These are phyloP conservation scores for Cichlasoma orientale DNA, from an alignment of 2,797 vertebrate genomes.

Conservation along the genomic window DNA sequence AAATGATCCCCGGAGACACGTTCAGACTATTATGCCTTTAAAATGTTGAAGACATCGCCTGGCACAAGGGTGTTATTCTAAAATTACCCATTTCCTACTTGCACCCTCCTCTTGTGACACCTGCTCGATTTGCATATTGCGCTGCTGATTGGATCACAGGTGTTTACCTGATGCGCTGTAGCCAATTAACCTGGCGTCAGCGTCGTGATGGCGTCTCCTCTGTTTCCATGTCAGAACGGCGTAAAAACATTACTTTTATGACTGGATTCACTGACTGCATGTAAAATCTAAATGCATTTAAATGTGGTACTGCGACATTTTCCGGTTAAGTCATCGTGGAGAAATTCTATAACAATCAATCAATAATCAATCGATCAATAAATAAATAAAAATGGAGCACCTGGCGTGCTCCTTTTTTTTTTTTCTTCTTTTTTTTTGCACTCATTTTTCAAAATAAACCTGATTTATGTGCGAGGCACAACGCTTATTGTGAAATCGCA, in stretches of 20 bases:
- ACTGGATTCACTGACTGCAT: background rate
- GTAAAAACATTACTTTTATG: background rate
- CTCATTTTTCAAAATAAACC: background rate
- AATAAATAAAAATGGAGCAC: too few relatives aligned
- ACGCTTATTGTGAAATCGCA: conserved; percentile 51
- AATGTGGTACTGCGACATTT: too few relatives aligned
- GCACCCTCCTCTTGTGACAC: conserved; percentile 51
- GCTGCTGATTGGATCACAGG: conserved; percentile 55
- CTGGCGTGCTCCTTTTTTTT: too few relatives aligned
- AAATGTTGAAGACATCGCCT: background rate
- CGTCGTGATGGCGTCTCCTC: too few relatives aligned
- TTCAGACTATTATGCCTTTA: background rate
- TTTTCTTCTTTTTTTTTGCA: too few relatives aligned
- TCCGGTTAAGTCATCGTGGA: too few relatives aligned
- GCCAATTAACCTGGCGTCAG: background rate
- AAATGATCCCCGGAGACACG: background rate
- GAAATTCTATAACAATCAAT: too few relatives aligned
- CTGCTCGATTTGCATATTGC: conserved; percentile 58
- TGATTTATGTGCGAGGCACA: accelerated
- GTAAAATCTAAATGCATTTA: background rate
- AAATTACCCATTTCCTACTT: conserved; percentile 26
- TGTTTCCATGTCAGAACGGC: background rate
- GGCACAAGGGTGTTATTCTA: conserved; percentile 6
- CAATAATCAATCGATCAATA: too few relatives aligned
- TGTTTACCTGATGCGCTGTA: conserved; percentile 12